phyloP scores from a whole-genome alignment of 2,888 invertebrate genomes.

The Dendrolimus pini region DNA sequence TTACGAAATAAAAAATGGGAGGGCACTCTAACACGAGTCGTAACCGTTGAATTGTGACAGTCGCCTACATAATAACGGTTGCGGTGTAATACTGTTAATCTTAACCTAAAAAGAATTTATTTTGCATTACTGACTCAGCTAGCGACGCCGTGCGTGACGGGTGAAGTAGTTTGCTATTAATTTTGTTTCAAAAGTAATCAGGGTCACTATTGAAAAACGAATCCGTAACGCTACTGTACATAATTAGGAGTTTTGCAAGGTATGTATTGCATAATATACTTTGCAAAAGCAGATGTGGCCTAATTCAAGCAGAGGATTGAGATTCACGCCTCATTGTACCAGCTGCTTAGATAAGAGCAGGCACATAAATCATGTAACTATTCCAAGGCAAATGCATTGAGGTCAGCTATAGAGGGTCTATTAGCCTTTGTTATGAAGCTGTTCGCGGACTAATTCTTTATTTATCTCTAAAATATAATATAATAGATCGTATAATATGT shows the following conservation, averaged over 20 bases:
- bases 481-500: background rate
- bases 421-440: conserved; percentile 52
- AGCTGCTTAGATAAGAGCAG: conserved; percentile 54
- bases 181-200: conserved; percentile 1
- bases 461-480: background rate
- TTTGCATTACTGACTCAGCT: conserved; percentile 50
- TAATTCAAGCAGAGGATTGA: conserved; percentile 25
- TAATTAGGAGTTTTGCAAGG: conserved; percentile 7
- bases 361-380: conserved; percentile 66
- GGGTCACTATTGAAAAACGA: conserved; percentile 5
- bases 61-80: conserved; percentile 61
- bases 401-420: conserved; percentile 66
- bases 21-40: conserved; percentile 25
- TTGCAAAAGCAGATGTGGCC: conserved; percentile 19
- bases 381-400: conserved; percentile 70
- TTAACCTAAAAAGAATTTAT: conserved; percentile 55
- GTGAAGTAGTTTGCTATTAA: conserved; percentile 9
- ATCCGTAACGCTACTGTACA: conserved; percentile 4
- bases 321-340: conserved; percentile 38
- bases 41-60: conserved; percentile 38
- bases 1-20: conserved; percentile 25
- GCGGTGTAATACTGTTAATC: conserved; percentile 55
- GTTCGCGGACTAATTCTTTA: conserved; percentile 47
- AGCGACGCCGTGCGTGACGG: conserved; percentile 27
- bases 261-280: conserved; percentile 8